Evolutionary conservation across 1,140 invertebrate species (phyloP), one percentile per base, ranked within the genome.

Genomic region (Philotrypesis tridentata): DNA sequence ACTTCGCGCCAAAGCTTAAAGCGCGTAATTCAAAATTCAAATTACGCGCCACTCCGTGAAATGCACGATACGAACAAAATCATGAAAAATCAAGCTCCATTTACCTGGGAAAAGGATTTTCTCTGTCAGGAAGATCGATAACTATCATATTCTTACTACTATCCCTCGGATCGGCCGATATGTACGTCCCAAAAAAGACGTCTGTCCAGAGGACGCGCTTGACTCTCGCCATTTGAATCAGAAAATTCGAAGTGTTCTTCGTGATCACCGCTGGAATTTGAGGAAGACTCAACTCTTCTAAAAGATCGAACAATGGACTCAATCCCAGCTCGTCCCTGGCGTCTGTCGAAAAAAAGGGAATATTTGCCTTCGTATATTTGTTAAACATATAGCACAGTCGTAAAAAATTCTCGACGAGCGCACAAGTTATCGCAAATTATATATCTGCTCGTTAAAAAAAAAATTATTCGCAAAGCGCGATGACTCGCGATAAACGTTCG

Each of bases 101-200:
- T 60, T 91, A 95, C 95, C 94, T 95, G 25, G 95, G 95, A 86
- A 96, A 93, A 7, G 94, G 93, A 83, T 93, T 94, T 0, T 91
- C 89, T 1, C 90, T 91, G 84, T 93, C 92, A 1, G 95, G 94
- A 23, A 93, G 92, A 67, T 95, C 95, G 79, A 96, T 88, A 7
- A 93, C 92, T 31, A 96, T 92, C 71, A 94, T 89, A 87, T 95
- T 95, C 1, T 93, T 87, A 3, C 92, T 93, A 3, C 93, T 93
- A 85, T 96, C 95, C 71, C 92, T 93, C 0, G 94, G 94, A 92
- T 96, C 94, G 0, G 93, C 92, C 85, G 93, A 93, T n/a, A 96
- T 92, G 80, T 94, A 93, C 71, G 95, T 94, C 0, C 95, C 95
- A 79, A 96, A 93, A 1, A 96, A 93, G 0, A 95, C 87, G 83